These are phyloP conservation scores for Apodemia mormo DNA, from an alignment of 2,888 invertebrate genomes.

Conservation along the genomic window DNA sequence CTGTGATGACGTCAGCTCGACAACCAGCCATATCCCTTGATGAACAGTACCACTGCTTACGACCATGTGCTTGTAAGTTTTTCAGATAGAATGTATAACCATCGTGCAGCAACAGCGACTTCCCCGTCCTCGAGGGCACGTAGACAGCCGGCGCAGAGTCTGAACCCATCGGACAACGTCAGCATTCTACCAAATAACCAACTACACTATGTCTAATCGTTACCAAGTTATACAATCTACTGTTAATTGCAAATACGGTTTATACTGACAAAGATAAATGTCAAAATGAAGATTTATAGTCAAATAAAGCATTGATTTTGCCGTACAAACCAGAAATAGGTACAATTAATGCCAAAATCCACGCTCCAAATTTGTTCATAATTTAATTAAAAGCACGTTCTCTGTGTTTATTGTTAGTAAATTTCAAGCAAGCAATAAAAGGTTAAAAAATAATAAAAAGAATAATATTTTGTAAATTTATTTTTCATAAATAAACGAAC, in stretches of 20 bases:
- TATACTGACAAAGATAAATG: neutral
- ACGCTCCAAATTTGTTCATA: neutral
- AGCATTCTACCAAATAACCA: slow-evolving; percentile 37
- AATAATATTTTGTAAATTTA: neutral
- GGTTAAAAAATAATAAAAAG: neutral
- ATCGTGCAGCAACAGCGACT: slow-evolving; percentile 72
- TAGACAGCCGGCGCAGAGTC: slow-evolving; percentile 71
- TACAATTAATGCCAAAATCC: neutral
- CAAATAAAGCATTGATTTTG: neutral
- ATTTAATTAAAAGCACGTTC: neutral
- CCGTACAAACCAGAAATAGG: neutral
- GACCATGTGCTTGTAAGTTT: slow-evolving; percentile 72
- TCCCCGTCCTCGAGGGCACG: slow-evolving; percentile 78
- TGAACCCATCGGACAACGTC: slow-evolving; percentile 51
- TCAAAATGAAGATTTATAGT: neutral
- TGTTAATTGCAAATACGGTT: neutral
- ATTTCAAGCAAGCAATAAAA: neutral
- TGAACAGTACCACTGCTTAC: slow-evolving; percentile 78
- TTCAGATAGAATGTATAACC: slow-evolving; percentile 76
- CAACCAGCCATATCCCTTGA: slow-evolving; percentile 76
- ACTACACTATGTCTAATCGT: slow-evolving; percentile 33
- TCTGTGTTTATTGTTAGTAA: neutral
- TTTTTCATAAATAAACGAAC: neutral
- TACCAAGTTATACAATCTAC: slow-evolving; percentile 4
- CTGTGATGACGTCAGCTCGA: slow-evolving; percentile 75